Percentiles rank a stretch among this genome's conserved stretches.
Conservation (phyloP, 53 echinoderm and acorn worm species). For the Holothuria leucospilota region DNA sequence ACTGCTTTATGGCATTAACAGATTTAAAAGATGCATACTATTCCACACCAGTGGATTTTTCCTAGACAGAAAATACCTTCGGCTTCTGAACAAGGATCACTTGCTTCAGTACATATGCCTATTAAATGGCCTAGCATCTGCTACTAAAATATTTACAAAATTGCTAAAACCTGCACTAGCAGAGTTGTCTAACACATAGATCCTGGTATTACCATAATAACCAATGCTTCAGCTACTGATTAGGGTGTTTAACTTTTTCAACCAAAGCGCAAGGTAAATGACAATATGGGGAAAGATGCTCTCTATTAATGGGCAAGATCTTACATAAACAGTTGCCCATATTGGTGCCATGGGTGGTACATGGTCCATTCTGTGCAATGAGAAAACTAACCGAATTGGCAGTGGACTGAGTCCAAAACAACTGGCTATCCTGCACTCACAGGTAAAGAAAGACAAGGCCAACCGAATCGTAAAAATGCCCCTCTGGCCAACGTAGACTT, state of each 20-base stretch:
- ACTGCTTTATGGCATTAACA: conserved; percentile 25
- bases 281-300: background rate
- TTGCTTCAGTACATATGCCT: too few species aligned
- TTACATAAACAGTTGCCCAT: background rate
- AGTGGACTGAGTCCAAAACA: too few species aligned
- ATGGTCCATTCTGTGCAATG: conserved; percentile 23
- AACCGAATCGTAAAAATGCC: background rate
- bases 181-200: too few species aligned
- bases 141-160: too few species aligned
- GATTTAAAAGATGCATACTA: too few species aligned
- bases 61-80: too few species aligned
- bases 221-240: conserved; percentile 26
- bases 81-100: too few species aligned
- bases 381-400: conserved; percentile 6
- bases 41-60: too few species aligned
- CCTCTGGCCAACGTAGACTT: conserved; percentile 1
- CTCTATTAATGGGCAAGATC: conserved; percentile 8
- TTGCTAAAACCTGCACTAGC: too few species aligned
- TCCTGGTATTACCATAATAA: conserved; percentile 6
- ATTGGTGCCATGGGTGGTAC: conserved; percentile 26
- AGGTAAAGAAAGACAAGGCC: background rate
- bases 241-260: conserved; percentile 27
- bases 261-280: conserved; percentile 38
- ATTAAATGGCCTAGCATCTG: too few species aligned
- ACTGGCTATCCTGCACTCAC: too few species aligned